phyloP scores from a whole-genome alignment of 2,888 invertebrate species.

The Drosophila rellima region DNA sequence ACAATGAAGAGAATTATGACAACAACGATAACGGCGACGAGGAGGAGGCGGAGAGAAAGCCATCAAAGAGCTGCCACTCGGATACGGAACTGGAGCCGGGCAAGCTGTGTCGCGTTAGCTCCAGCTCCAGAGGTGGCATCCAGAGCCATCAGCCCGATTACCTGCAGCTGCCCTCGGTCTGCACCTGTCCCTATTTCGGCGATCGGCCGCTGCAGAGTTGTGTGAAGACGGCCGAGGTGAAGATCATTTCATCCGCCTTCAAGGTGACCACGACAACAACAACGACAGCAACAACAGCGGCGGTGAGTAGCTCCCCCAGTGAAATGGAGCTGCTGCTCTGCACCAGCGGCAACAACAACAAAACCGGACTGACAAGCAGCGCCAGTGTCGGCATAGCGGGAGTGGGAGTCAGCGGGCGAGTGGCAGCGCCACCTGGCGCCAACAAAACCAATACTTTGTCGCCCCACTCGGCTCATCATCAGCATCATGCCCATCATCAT shows the following conservation, averaged over 20 bases:
- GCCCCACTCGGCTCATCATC: constrained; percentile 58
- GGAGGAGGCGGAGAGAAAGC: constrained; percentile 32
- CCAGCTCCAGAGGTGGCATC: constrained; percentile 7
- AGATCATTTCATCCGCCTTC: constrained; percentile 85
- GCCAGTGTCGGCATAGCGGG: constrained; percentile 84
- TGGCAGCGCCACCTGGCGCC: constrained; percentile 72
- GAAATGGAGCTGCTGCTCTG: constrained; percentile 72
- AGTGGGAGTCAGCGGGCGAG: constrained; percentile 78
- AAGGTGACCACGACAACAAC: constrained; percentile 80
- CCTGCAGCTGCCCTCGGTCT: constrained; percentile 90
- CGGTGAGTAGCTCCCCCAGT: constrained; percentile 69
- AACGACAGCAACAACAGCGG: constrained; percentile 52
- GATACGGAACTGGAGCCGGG: constrained; percentile 69
- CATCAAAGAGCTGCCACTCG: constrained; percentile 57
- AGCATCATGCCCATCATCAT: constrained; percentile 52
- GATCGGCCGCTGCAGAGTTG: constrained; percentile 87
- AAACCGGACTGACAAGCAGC: constrained; percentile 86
- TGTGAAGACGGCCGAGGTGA: constrained; percentile 86
- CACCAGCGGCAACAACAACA: constrained; percentile 49
- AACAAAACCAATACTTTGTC: constrained; percentile 70
- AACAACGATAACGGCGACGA: constrained; percentile 17
- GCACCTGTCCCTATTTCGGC: constrained; percentile 93
- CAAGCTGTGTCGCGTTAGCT: constrained; percentile 41
- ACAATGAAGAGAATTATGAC: constrained; percentile 34
- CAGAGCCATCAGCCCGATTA: constrained; percentile 70